These are phyloP conservation scores for Thalpophila matura DNA, from an alignment of 2,888 invertebrate species.

Conservation along the genomic window DNA sequence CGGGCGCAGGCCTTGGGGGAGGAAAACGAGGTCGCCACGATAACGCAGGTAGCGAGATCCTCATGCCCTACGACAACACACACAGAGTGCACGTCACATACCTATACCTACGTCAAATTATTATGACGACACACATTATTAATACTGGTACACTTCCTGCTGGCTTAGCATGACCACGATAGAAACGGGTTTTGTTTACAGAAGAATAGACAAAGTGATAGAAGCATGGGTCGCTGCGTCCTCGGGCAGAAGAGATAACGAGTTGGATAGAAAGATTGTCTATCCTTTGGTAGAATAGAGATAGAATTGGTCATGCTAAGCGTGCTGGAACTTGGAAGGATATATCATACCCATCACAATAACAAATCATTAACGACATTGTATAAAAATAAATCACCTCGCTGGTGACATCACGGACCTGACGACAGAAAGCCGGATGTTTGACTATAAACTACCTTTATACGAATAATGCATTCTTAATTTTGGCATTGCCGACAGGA, in stretches of 20 bases:
- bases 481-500: conserved; percentile 77
- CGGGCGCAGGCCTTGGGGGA: conserved; percentile 82
- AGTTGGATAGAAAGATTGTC: too few species aligned
- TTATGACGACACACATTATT: conserved; percentile 41
- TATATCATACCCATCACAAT: conserved; percentile 39
- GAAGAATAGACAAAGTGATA: too few species aligned
- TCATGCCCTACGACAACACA: conserved; percentile 61
- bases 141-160: conserved; percentile 43
- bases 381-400: conserved; percentile 58
- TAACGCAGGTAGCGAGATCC: conserved; percentile 75
- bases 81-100: conserved; percentile 32
- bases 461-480: conserved; percentile 79
- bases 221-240: too few species aligned
- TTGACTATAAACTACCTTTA: conserved; percentile 84
- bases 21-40: conserved; percentile 78
- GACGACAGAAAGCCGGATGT: conserved; percentile 85
- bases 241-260: too few species aligned
- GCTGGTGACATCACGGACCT: conserved; percentile 66
- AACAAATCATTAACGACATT: conserved; percentile 47
- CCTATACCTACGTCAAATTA: conserved; percentile 38
- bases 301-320: too few species aligned
- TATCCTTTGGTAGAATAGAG: too few species aligned
- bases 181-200: too few species aligned
- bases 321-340: too few species aligned
- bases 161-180: too few species aligned